phyloP scores from a whole-genome alignment of 92 coral and sea anemone species.

The Umimayanthus chanpuru region DNA sequence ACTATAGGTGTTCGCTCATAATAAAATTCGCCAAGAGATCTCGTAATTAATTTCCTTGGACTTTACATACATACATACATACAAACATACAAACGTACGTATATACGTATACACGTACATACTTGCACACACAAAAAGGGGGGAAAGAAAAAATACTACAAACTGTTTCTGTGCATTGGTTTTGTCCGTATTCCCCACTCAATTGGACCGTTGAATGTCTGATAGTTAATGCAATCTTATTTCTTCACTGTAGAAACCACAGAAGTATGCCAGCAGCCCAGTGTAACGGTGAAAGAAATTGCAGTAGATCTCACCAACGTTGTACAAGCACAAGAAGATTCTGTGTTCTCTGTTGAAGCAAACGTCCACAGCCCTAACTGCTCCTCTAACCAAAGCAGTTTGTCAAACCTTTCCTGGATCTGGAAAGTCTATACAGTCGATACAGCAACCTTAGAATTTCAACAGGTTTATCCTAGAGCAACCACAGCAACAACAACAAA shows the following conservation, averaged over 20 bases:
- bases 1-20: too few species aligned
- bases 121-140: too few species aligned
- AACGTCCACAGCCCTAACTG: not conserved
- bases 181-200: too few species aligned
- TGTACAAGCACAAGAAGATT: not conserved
- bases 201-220: not conserved
- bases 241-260: not conserved
- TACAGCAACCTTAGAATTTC: not conserved
- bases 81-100: too few species aligned
- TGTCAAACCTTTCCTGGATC: not conserved
- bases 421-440: slow-evolving; percentile 7
- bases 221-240: not conserved
- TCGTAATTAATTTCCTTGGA: too few species aligned
- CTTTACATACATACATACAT: too few species aligned
- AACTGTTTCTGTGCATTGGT: too few species aligned
- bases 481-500: not conserved
- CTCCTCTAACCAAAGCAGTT: slow-evolving; percentile 7
- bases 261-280: slow-evolving; percentile 13
- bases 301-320: not conserved
- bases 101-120: too few species aligned
- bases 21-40: too few species aligned
- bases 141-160: too few species aligned
- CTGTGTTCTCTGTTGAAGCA: not conserved
- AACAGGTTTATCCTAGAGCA: not conserved
- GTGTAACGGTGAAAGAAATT: not conserved